Base-by-base conservation (phyloP, 1,140 invertebrate genomes). In the Asobara japonica region DNA sequence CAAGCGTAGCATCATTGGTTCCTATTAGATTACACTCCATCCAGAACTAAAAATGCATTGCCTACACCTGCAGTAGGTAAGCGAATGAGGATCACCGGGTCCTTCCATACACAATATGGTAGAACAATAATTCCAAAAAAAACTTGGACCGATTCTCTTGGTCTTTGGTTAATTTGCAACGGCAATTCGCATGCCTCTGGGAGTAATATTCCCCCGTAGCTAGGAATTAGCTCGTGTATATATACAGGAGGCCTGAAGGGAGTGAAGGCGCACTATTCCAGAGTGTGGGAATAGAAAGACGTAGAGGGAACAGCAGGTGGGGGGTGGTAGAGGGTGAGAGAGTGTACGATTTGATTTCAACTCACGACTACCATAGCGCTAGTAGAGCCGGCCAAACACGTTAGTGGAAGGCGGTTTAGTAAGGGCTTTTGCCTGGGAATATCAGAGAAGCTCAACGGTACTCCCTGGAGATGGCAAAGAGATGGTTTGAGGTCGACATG, bases 391-490 rank as follows among this genome's bases (percentile, higher is more conserved):
- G 68, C 56, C 51, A 29, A 71, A 71, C 27, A 64, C 27, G 62
- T 56, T 64, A 41, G 41, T 71, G 64, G 25, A 45, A 65, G 62
- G 41, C 61, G 18, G 69, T 62, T 71, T 65, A 56, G 69, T 31
- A 33, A 22, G 69, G 51, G 51, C 51, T 64, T 65, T 48, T 71
- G 61, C 36, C 69, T 61, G 62, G 62, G 62, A 64, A 71, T 38
- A 65, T 30, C 62, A 36, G 70, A 69, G 60, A 72, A 72, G 65
- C 60, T 72, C 70, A 51, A 18, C 70, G 73, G 51, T 78, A 78
- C 78, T 82, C 75, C 79, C 80, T 75, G 71, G 64, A 78, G 60
- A 77, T 72, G 62, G 65, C 25, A 71, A 72, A 62, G 70, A 71
- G 74, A 38, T 45, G 64, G 41, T 61, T 70, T 36, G 62, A 72